A percentile compares a stretch with the other conserved stretches of the same genome.
These are phyloP conservation scores for Scylla paramamosain DNA, from an alignment of 1,140 invertebrate species.

Conservation along the genomic window DNA sequence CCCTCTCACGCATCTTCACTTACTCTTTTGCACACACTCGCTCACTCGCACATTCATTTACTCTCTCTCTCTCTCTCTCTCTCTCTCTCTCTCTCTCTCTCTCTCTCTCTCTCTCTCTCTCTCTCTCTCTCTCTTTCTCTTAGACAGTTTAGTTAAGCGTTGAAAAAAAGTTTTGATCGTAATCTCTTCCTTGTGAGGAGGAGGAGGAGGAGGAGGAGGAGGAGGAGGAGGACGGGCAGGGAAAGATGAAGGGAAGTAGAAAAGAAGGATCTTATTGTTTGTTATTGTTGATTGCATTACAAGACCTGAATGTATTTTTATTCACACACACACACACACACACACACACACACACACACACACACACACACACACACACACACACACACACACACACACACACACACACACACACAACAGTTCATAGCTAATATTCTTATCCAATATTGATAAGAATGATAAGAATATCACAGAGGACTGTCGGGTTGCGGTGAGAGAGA, in stretches of 20 bases:
- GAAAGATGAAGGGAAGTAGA: neutral
- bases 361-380: neutral
- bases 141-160: neutral
- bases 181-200: neutral
- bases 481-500: too few relatives aligned
- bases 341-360: neutral
- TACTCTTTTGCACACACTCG: neutral
- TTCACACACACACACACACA: neutral
- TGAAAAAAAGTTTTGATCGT: too few relatives aligned
- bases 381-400: constrained; percentile 30
- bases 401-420: constrained; percentile 16
- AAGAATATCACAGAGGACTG: too few relatives aligned
- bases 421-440: too few relatives aligned
- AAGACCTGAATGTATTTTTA: too few relatives aligned
- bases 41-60: neutral
- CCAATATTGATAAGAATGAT: too few relatives aligned
- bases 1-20: neutral
- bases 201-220: neutral
- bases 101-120: constrained; percentile 32
- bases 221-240: neutral
- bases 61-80: constrained; percentile 35
- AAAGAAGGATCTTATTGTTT: too few relatives aligned
- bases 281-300: too few relatives aligned
- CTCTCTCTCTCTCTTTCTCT: neutral
- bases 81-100: constrained; percentile 28